Conservation (phyloP, 2,113 vertebrate species). For the Atlantisia rogersi region DNA sequence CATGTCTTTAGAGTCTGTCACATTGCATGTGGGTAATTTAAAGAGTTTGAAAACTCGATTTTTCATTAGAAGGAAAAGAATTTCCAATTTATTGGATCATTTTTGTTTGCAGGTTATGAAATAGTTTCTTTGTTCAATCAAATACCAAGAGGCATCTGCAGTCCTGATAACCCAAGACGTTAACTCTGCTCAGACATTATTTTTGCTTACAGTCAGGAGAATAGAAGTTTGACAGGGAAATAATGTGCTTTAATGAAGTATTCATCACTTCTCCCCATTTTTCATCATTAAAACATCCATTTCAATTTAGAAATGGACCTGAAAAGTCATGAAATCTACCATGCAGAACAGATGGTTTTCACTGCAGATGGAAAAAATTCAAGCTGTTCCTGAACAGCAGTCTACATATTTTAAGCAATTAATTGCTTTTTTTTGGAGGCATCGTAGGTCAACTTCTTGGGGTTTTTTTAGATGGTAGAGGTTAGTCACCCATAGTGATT, state of each 20-base stretch:
- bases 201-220: constrained; percentile 48
- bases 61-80: constrained; percentile 37
- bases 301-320: constrained; percentile 60
- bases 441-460: background rate
- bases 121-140: constrained; percentile 30
- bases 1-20: background rate
- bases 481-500: background rate
- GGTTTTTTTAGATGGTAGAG: background rate
- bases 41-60: background rate
- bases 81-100: background rate
- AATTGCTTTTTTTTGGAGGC: constrained; percentile 37
- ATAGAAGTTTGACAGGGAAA: constrained; percentile 48
- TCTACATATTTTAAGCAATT: constrained; percentile 42
- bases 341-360: constrained; percentile 67
- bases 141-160: constrained; percentile 25
- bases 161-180: background rate
- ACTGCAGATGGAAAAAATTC: constrained; percentile 30
- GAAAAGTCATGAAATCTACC: constrained; percentile 60
- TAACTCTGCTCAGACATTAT: constrained; percentile 32
- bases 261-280: constrained; percentile 37
- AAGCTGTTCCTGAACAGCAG: constrained; percentile 47
- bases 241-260: constrained; percentile 65
- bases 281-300: constrained; percentile 65
- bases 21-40: background rate
- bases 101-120: constrained; percentile 33